Percentiles rank a stretch among this genome's conserved stretches.
Conservation (phyloP, 2,113 vertebrate species). For the Azemiops feae region DNA sequence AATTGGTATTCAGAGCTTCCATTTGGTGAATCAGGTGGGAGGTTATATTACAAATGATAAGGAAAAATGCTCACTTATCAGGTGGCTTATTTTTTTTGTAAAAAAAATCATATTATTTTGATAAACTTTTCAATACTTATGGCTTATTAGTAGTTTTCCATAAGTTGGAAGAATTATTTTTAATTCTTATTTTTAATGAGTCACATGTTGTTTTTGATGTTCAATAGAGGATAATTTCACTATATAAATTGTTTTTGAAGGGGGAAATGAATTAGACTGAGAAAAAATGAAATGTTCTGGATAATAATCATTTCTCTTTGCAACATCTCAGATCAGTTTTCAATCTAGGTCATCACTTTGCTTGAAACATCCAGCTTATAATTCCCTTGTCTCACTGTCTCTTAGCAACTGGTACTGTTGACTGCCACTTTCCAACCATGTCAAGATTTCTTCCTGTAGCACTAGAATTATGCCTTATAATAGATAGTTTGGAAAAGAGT, state of each 20-base stretch:
- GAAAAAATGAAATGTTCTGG: background rate
- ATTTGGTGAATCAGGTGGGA: background rate
- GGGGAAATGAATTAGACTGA: background rate
- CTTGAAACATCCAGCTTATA: background rate
- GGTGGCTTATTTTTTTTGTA: background rate
- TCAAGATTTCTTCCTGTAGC: background rate
- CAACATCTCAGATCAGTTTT: slow-evolving; percentile 16
- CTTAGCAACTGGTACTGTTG: slow-evolving; percentile 25
- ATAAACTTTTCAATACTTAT: background rate
- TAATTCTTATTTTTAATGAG: background rate
- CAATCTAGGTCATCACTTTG: slow-evolving; percentile 10
- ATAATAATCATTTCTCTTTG: slow-evolving; percentile 1
- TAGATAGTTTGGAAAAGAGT: background rate
- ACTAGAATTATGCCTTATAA: background rate
- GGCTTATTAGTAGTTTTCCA: background rate
- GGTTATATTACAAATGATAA: background rate
- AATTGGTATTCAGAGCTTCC: background rate
- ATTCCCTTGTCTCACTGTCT: slow-evolving; percentile 18
- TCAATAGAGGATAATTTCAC: background rate
- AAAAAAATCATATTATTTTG: background rate
- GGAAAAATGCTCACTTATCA: background rate
- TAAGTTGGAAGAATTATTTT: background rate
- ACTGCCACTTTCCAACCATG: background rate
- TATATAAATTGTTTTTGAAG: background rate
- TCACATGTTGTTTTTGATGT: background rate